A percentile compares a stretch with the other conserved stretches of the same genome.
phyloP scores from a whole-genome alignment of 2,888 invertebrate species.

The Imbricaverruca yamaguchii region DNA sequence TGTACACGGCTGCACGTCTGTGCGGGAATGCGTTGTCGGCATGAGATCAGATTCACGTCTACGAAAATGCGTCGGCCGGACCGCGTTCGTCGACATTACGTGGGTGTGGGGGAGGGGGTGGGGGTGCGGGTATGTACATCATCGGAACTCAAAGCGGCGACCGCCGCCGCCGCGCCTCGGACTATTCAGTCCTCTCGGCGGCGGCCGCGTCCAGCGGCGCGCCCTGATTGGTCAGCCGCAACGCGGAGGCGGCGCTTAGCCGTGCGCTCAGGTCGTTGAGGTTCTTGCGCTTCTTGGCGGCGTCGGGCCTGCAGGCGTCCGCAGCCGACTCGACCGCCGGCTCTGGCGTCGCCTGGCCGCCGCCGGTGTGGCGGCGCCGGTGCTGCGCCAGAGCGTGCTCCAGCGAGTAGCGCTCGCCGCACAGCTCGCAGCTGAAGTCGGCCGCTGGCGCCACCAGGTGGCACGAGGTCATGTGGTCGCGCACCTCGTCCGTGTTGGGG shows the following conservation, averaged over 20 bases:
- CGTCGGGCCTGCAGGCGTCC: background rate
- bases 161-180: background rate
- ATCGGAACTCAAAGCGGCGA: too few species aligned
- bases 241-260: conserved; percentile 15
- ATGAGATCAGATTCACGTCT: too few species aligned
- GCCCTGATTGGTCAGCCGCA: background rate
- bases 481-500: conserved; percentile 29
- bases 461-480: conserved; percentile 28
- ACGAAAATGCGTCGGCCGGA: too few species aligned
- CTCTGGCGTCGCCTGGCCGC: background rate
- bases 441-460: conserved; percentile 18
- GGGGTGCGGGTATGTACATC: too few species aligned
- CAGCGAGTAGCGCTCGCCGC: conserved; percentile 70
- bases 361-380: conserved; percentile 43
- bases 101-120: too few species aligned
- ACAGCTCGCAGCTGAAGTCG: conserved; percentile 2
- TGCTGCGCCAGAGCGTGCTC: conserved; percentile 93
- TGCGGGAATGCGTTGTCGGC: background rate
- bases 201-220: background rate
- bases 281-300: background rate
- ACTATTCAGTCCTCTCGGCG: background rate
- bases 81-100: too few species aligned
- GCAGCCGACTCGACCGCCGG: background rate
- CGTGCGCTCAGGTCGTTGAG: conserved; percentile 18
- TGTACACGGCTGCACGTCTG: too few species aligned